Evolutionary conservation across 1,140 invertebrate genomes (phyloP).

Genomic region (Phthorimaea operculella): DNA sequence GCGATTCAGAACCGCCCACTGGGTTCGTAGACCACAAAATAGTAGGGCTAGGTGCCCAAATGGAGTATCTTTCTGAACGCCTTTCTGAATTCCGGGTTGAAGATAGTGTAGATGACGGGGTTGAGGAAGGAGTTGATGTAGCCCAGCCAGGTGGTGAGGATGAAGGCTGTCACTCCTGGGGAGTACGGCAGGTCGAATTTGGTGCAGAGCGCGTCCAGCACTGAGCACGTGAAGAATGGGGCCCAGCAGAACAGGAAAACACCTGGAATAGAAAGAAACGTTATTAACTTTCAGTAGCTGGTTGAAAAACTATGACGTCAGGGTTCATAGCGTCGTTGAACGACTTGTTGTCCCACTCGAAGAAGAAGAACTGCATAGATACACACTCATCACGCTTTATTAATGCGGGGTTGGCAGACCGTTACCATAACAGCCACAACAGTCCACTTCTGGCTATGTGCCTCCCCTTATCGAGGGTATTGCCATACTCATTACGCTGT

Average conservation of each 20-base stretch:
- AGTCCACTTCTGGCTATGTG: too few relatives aligned
- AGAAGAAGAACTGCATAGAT: too few relatives aligned
- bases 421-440: too few relatives aligned
- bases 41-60: constrained; percentile 69
- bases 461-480: too few relatives aligned
- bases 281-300: too few relatives aligned
- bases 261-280: constrained; percentile 52
- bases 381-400: too few relatives aligned
- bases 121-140: constrained; percentile 99
- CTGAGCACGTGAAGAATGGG: constrained; percentile 98
- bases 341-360: too few relatives aligned
- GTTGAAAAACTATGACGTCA: too few relatives aligned
- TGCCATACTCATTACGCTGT: too few relatives aligned
- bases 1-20: neutral
- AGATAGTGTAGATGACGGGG: constrained; percentile 99
- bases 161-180: constrained; percentile 90
- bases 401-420: too few relatives aligned
- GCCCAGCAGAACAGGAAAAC: constrained; percentile 99
- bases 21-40: constrained; percentile 54
- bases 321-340: too few relatives aligned
- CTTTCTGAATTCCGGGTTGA: constrained; percentile 99
- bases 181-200: constrained; percentile 84
- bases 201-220: constrained; percentile 94
- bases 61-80: constrained; percentile 96
- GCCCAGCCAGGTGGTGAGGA: constrained; percentile 97